These are phyloP conservation scores for Dorcus hopei DNA, from an alignment of 2,888 invertebrate species.

Conservation along the genomic window DNA sequence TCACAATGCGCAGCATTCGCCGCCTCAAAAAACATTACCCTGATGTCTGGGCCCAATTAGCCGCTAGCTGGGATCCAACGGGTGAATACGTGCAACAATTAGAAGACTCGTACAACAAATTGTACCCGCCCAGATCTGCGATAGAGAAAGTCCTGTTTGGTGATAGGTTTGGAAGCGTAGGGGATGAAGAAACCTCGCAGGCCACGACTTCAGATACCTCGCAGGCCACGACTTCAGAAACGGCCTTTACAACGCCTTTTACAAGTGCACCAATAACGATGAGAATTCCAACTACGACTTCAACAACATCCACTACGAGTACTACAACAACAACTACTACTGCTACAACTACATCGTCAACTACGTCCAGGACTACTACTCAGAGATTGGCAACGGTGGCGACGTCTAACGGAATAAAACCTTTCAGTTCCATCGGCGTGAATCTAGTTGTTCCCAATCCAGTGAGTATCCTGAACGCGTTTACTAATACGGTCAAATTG, in stretches of 20 bases:
- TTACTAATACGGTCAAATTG: slow-evolving; percentile 3
- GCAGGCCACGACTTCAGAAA: not conserved
- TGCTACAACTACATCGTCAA: slow-evolving; percentile 12
- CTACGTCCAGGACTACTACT: slow-evolving; percentile 6
- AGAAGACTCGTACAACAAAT: slow-evolving; percentile 38
- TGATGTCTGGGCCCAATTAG: slow-evolving; percentile 63
- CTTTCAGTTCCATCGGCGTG: slow-evolving; percentile 16
- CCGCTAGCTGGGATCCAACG: slow-evolving; percentile 66
- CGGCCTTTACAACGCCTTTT: not conserved
- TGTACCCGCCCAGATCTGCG: slow-evolving; percentile 3
- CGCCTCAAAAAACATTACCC: slow-evolving; percentile 64
- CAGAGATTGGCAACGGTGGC: not conserved
- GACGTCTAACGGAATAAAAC: not conserved
- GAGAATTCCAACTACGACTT: slow-evolving; percentile 9
- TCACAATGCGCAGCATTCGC: slow-evolving; percentile 63
- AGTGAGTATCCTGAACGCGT: slow-evolving; percentile 4
- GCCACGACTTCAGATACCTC: not conserved
- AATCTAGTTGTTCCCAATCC: slow-evolving; percentile 16
- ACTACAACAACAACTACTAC: slow-evolving; percentile 19
- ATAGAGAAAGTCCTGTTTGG: not conserved
- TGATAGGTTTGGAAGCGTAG: not conserved
- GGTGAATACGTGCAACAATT: slow-evolving; percentile 58
- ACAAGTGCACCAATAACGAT: not conserved
- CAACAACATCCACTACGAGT: slow-evolving; percentile 13
- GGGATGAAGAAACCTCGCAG: not conserved